These are phyloP conservation scores for Caenorhabditis sp. DNA, from an alignment of 2,888 invertebrate species.

Conservation along the genomic window DNA sequence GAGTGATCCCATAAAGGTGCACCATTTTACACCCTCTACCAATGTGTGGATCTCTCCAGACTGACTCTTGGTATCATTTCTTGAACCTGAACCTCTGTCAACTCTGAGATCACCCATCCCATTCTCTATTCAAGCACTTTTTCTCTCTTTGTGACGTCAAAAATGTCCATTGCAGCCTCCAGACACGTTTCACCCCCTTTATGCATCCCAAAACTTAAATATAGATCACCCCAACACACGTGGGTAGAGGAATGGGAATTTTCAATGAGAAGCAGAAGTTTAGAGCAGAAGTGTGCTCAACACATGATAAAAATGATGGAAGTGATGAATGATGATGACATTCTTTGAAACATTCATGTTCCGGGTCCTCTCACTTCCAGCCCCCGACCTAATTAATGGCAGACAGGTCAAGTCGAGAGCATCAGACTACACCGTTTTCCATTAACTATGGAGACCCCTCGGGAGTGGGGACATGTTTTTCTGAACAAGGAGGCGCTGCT, in stretches of 20 bases:
- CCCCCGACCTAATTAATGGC: slow-evolving; percentile 2
- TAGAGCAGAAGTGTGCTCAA: slow-evolving; percentile 23
- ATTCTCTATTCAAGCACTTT: slow-evolving; percentile 25
- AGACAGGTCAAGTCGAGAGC: slow-evolving; percentile 7
- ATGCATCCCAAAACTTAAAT: slow-evolving; percentile 28
- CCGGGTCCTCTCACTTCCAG: not conserved
- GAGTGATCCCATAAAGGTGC: too few relatives aligned
- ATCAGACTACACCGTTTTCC: slow-evolving; percentile 11
- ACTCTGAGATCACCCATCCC: not conserved
- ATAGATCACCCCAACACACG: slow-evolving; percentile 28
- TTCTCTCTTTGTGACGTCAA: slow-evolving; percentile 6
- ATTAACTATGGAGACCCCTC: slow-evolving; percentile 39
- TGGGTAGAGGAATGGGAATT: slow-evolving; percentile 28
- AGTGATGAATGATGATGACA: slow-evolving; percentile 22
- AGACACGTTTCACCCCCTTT: slow-evolving; percentile 10
- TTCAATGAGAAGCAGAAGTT: slow-evolving; percentile 15
- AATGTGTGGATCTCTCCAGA: too few relatives aligned
- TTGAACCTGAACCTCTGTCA: too few relatives aligned
- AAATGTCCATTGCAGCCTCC: slow-evolving; percentile 10
- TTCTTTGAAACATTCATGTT: slow-evolving; percentile 6
- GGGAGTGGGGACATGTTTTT: slow-evolving; percentile 4
- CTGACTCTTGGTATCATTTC: too few relatives aligned
- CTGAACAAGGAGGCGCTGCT: not conserved
- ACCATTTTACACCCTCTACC: too few relatives aligned
- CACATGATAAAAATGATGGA: slow-evolving; percentile 17